These are phyloP conservation scores for Oncopeltus fasciatus DNA, from an alignment of 1,140 invertebrate genomes.

Conservation along the genomic window DNA sequence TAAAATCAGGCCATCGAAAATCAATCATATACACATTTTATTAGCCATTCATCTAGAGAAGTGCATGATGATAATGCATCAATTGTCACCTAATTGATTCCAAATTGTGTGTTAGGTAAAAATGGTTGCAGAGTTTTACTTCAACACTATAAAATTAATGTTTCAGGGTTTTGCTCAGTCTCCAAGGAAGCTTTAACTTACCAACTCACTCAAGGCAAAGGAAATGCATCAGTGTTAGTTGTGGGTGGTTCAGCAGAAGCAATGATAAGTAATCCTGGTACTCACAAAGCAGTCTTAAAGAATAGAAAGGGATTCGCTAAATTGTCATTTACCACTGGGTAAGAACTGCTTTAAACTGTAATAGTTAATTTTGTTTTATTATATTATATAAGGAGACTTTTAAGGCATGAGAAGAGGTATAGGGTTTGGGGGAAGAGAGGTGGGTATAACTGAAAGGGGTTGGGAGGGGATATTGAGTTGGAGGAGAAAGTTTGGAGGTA, in stretches of 20 bases:
- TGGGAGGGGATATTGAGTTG: not conserved
- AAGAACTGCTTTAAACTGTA: conserved; percentile 22
- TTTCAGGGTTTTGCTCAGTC: conserved; percentile 32
- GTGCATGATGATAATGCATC: not conserved
- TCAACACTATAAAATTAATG: too few relatives aligned
- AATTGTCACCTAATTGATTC: too few relatives aligned
- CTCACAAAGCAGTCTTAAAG: conserved; percentile 53
- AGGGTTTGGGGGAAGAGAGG: not conserved
- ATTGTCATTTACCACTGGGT: conserved; percentile 67
- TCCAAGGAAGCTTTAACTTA: conserved; percentile 37
- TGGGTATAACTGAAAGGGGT: not conserved
- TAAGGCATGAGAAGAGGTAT: too few relatives aligned
- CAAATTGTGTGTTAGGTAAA: too few relatives aligned
- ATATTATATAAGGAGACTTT: too few relatives aligned
- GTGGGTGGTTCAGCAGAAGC: conserved; percentile 74
- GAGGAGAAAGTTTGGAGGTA: not conserved
- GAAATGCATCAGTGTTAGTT: conserved; percentile 51
- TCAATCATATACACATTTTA: not conserved
- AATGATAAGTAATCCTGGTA: conserved; percentile 50
- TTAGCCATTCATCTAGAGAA: not conserved
- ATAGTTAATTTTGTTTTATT: too few relatives aligned
- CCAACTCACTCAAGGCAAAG: conserved; percentile 33
- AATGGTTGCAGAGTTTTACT: too few relatives aligned
- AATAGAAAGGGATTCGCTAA: conserved; percentile 67
- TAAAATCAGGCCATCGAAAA: too few relatives aligned